These are phyloP conservation scores for Numenius arquata DNA, from an alignment of 2,113 vertebrate species.

Conservation along the genomic window DNA sequence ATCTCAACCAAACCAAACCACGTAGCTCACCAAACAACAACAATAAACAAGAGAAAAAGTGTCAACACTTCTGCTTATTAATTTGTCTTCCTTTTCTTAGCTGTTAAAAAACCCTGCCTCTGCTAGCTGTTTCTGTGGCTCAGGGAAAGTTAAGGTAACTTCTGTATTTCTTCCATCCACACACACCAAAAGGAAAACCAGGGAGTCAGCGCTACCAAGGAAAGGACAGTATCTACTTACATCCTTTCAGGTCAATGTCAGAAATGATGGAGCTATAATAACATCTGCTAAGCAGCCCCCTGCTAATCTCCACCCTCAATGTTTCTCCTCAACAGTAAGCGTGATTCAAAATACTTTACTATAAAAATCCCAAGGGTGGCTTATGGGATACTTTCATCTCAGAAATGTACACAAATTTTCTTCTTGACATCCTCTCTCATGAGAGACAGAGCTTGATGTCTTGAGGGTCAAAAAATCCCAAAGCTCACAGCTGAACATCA, in stretches of 20 bases:
- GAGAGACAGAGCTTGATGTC: background rate
- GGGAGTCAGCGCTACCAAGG: background rate
- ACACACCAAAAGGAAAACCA: background rate
- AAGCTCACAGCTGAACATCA: background rate
- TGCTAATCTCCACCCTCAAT: background rate
- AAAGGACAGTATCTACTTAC: background rate
- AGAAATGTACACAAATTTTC: background rate
- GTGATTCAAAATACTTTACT: background rate
- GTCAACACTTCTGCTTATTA: background rate
- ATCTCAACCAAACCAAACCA: background rate
- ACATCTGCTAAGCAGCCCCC: background rate
- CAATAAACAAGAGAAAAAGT: background rate
- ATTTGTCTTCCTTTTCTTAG: background rate
- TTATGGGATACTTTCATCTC: background rate
- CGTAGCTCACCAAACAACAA: background rate
- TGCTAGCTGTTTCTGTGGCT: background rate
- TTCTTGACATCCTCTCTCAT: background rate
- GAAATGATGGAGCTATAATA: background rate
- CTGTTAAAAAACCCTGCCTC: background rate
- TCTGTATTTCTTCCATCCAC: background rate
- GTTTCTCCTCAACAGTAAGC: background rate
- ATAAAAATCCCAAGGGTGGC: background rate
- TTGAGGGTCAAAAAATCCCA: background rate
- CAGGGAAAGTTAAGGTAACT: background rate
- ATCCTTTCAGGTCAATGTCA: background rate